Conservation (phyloP, 2,888 invertebrate species). For the Torymus aiolomorphi region DNA sequence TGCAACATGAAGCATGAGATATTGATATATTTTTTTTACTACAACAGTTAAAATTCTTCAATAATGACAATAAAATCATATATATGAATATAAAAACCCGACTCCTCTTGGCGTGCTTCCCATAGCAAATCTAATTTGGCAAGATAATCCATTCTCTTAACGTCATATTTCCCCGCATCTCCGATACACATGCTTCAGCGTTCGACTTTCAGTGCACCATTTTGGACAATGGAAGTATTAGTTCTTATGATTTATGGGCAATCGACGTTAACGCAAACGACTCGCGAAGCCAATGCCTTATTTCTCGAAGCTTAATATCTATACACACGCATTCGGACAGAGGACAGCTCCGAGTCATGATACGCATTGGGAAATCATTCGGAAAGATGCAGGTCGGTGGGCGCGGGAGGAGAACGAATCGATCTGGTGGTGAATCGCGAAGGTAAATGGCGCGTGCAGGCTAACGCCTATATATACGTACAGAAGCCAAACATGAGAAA, state of each 20-base stretch:
- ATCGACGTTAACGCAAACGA: background rate
- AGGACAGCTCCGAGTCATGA: too few species aligned
- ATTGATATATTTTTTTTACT: too few species aligned
- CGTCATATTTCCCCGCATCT: background rate
- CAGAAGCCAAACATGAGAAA: constrained; percentile 63
- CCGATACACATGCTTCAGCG: background rate
- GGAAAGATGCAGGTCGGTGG: constrained; percentile 42
- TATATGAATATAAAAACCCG: too few species aligned
- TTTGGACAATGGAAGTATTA: constrained; percentile 33
- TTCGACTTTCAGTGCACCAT: background rate
- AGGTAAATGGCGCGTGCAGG: constrained; percentile 60
- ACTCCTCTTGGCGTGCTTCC: too few species aligned
- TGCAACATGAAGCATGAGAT: too few species aligned
- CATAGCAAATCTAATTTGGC: too few species aligned
- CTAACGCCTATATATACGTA: background rate
- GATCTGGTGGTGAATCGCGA: constrained; percentile 39
- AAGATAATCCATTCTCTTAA: background rate
- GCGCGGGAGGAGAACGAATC: constrained; percentile 24
- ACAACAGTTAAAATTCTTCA: too few species aligned
- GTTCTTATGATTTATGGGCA: constrained; percentile 47
- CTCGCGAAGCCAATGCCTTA: constrained; percentile 14
- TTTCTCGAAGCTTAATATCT: background rate
- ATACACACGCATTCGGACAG: too few species aligned
- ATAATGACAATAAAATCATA: too few species aligned
- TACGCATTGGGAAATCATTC: constrained; percentile 28